Evolutionary conservation across 1,140 invertebrate species (phyloP).

Genomic region (Sarcophaga bullata): DNA sequence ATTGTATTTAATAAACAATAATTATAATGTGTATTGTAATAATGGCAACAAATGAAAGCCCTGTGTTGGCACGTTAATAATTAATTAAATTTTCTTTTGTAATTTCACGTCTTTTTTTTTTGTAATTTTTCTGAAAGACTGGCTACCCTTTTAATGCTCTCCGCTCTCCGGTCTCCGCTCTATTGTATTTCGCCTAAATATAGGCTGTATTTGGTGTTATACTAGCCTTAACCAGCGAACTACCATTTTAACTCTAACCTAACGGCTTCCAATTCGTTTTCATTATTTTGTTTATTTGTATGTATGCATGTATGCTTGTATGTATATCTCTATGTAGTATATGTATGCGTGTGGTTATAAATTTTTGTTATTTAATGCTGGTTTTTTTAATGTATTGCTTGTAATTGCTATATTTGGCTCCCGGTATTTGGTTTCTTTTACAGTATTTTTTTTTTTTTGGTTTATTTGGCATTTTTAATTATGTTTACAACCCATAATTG

Average conservation of each 20-base stretch:
- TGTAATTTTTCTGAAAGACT: too few relatives aligned
- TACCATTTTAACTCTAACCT: too few relatives aligned
- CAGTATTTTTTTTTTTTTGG: not conserved
- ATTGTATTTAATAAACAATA: not conserved
- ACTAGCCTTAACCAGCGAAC: not conserved
- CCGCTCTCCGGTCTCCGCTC: too few relatives aligned
- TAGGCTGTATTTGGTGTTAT: not conserved
- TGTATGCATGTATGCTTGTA: constrained; percentile 16
- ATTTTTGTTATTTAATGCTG: constrained; percentile 31
- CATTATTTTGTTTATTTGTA: not conserved
- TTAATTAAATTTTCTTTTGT: not conserved
- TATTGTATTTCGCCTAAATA: too few relatives aligned
- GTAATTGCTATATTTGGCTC: too few relatives aligned
- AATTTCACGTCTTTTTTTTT: too few relatives aligned
- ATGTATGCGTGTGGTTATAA: not conserved
- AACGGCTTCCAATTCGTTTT: too few relatives aligned
- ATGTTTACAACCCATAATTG: constrained; percentile 36
- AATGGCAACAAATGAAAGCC: constrained; percentile 4
- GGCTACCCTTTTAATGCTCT: not conserved
- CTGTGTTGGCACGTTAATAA: constrained; percentile 24
- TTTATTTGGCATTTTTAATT: constrained; percentile 31
- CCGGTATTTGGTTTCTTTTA: too few relatives aligned
- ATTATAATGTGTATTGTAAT: not conserved
- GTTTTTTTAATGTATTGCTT: not conserved
- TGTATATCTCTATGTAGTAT: not conserved